Evolutionary conservation across 2,797 vertebrate genomes (phyloP).

Genomic region (Vespertilio murinus): DNA sequence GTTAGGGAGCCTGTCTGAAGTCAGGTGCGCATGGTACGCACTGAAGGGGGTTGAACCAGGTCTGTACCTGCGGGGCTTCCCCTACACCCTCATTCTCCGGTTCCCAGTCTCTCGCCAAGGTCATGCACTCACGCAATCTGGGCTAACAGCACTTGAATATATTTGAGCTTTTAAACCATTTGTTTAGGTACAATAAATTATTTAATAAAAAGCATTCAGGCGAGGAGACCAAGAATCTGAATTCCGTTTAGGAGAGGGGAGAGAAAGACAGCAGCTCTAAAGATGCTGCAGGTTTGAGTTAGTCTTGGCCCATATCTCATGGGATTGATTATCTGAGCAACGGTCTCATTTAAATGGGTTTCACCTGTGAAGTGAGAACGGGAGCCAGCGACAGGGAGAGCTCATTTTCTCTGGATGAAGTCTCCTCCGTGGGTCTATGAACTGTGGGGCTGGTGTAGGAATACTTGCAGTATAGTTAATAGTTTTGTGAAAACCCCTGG

Average conservation of each 20-base stretch:
- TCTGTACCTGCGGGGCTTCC: neutral
- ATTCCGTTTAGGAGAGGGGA: neutral
- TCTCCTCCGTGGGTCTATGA: conserved; percentile 19
- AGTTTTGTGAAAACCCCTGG: neutral
- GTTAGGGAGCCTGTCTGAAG: neutral
- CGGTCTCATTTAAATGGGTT: conserved; percentile 12
- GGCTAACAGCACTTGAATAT: neutral
- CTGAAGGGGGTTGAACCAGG: neutral
- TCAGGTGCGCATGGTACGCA: neutral
- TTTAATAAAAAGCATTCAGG: conserved; percentile 17
- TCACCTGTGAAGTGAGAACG: neutral
- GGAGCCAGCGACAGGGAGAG: neutral
- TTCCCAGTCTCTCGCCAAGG: neutral
- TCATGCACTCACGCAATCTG: neutral
- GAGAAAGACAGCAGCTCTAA: neutral
- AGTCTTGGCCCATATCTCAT: neutral
- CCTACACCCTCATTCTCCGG: neutral
- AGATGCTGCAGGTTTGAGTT: neutral
- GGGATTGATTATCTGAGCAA: conserved; percentile 27
- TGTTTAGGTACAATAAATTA: neutral
- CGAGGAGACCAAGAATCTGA: conserved; percentile 3
- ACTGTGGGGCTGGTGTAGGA: neutral
- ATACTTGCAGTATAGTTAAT: conserved; percentile 23
- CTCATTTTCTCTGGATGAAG: conserved; percentile 22
- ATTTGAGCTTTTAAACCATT: conserved; percentile 10